Evolutionary conservation across 1,140 invertebrate species (phyloP).

Genomic region (Calycopis cecrops): DNA sequence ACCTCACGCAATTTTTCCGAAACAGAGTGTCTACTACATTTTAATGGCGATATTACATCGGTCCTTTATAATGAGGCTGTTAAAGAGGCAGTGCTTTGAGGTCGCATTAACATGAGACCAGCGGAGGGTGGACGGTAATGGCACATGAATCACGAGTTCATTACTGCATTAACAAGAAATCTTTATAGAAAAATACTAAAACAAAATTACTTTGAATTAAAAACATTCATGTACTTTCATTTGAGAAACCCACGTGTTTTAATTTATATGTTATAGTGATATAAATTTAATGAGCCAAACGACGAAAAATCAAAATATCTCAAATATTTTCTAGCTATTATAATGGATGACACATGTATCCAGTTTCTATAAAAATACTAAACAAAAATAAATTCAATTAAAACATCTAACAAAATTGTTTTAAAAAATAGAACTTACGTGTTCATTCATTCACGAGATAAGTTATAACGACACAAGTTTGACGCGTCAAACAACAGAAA

Average conservation of each 20-base stretch:
- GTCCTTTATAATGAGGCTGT: slow-evolving; percentile 23
- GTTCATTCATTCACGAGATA: too few species aligned
- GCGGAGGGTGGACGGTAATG: slow-evolving; percentile 21
- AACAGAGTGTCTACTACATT: slow-evolving; percentile 19
- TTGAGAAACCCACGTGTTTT: too few species aligned
- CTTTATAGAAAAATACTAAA: neutral
- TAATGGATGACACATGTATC: too few species aligned
- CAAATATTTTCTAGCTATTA: slow-evolving; percentile 33
- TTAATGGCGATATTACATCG: slow-evolving; percentile 21
- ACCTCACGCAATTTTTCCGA: slow-evolving; percentile 3
- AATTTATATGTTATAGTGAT: too few species aligned
- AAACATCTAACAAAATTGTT: too few species aligned
- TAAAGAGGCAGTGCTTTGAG: slow-evolving; percentile 24
- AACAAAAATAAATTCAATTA: too few species aligned
- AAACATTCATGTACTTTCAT: too few species aligned
- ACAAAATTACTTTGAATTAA: neutral
- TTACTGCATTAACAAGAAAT: slow-evolving; percentile 7
- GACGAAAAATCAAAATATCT: slow-evolving; percentile 16
- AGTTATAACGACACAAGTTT: too few species aligned
- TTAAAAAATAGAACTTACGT: too few species aligned
- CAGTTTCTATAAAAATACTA: too few species aligned
- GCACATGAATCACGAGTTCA: slow-evolving; percentile 7
- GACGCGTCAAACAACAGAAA: too few species aligned
- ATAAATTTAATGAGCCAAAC: neutral
- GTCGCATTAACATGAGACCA: slow-evolving; percentile 27